Evolutionary conservation across 2,797 vertebrate genomes (phyloP), one percentile per base, ranked within the genome.

Genomic region (Saxicola maurus): DNA sequence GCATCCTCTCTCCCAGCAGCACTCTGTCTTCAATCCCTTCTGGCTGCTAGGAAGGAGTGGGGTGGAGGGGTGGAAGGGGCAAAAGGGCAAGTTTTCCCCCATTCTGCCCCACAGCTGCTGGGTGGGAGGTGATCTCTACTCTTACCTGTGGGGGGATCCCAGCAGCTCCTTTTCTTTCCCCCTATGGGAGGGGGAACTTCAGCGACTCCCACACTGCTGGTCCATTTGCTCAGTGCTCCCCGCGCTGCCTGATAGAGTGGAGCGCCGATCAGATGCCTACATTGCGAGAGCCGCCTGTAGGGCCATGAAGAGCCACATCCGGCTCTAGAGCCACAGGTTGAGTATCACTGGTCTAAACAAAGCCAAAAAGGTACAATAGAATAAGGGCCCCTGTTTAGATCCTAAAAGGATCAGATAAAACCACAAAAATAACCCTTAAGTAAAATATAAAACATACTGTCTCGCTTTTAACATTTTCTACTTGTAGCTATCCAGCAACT

Each of bases 261-360:
- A 96, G 96, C 96, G 96, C 95, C 96, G 96, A 95, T 96, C 96
- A 96, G 96, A 96, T 55, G 96, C 96, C 96, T 96, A 96, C 95
- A 96, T 95, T 96, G 96, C 95, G 96, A 96, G 92, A 96, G 95
- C 95, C 95, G 96, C 96, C 96, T 96, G 95, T 96, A 96, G 96
- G 95, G 95, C 95, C 95, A 96, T 95, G 95, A 96, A 96, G 96
- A 96, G 95, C 95, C 95, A 96, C 94, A 96, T 96, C 96, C 96
- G 93, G 96, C 96, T 96, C 96, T 96, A 96, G 95, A 96, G 96
- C 96, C 96, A 96, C 96, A 96, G 96, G 96, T 96, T 96, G 96
- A 96, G 95, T 96, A 96, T 96, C 96, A 96, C 96, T 96, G 96
- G 96, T 96, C 96, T 96, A 96, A 96, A 96, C 96, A 96, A 96